phyloP scores from a whole-genome alignment of 2,888 invertebrate species.

The Corbicula japonica region DNA sequence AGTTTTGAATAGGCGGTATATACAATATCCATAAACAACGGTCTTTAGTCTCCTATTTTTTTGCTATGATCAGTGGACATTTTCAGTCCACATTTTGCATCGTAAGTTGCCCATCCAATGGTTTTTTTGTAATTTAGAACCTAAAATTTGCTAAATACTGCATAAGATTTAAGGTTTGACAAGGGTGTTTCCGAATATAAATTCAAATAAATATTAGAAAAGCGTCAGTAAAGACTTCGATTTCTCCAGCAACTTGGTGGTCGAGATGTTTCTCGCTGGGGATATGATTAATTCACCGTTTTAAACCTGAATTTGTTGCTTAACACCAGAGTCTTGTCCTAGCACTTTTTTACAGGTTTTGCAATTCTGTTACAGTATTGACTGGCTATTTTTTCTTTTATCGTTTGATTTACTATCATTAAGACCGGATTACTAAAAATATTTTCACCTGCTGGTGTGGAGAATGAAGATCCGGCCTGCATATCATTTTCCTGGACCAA shows the following conservation, averaged over 20 bases:
- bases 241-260: constrained; percentile 6
- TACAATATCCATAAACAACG: constrained; percentile 1
- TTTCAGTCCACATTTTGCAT: constrained; percentile 18
- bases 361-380: no score
- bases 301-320: constrained; percentile 2
- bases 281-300: constrained; percentile 17
- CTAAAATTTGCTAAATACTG: constrained; percentile 33
- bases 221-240: constrained; percentile 22
- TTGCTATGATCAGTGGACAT: not conserved
- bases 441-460: no score
- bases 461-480: no score
- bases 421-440: no score
- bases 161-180: not conserved
- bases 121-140: not conserved
- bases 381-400: no score
- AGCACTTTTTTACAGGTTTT: no score
- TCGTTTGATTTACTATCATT: no score
- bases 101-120: constrained; percentile 6
- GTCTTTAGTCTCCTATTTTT: not conserved
- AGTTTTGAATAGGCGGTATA: not conserved
- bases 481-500: no score
- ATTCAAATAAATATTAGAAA: constrained; percentile 16
- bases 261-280: not conserved
- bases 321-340: no score
- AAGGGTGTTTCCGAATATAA: constrained; percentile 5